phyloP scores from a whole-genome alignment of 2,113 vertebrate genomes.

The Malurus elegans region DNA sequence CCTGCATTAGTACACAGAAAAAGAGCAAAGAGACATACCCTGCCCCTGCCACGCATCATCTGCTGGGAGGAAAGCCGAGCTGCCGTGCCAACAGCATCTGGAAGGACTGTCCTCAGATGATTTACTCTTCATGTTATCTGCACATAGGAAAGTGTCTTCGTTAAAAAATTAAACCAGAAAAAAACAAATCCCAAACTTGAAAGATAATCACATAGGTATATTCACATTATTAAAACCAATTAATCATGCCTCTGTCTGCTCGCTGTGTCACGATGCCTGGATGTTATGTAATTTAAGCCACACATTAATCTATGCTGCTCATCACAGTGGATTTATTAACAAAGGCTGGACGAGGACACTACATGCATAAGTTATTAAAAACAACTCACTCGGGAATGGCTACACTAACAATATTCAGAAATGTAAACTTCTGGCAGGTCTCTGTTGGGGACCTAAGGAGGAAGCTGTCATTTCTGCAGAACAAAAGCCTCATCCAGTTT shows the following conservation, averaged over 20 bases:
- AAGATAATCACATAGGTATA: slow-evolving; percentile 4
- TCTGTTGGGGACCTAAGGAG: neutral
- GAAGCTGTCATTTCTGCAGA: neutral
- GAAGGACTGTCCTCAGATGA: slow-evolving; percentile 48
- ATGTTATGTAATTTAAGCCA: slow-evolving; percentile 22
- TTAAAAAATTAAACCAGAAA: neutral
- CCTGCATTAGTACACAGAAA: neutral
- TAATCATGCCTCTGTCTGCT: slow-evolving; percentile 10
- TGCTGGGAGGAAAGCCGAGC: neutral
- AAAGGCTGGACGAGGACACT: neutral
- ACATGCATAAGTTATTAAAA: neutral
- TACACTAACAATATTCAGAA: neutral
- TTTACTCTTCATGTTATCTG: slow-evolving; percentile 34
- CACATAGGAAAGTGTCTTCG: neutral
- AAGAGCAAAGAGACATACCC: neutral
- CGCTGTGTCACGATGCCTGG: neutral
- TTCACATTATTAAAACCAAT: slow-evolving; percentile 17
- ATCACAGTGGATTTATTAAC: neutral
- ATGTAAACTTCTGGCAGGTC: neutral
- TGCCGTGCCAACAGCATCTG: neutral
- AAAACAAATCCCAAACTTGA: neutral
- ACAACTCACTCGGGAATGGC: neutral
- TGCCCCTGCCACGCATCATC: slow-evolving; percentile 31
- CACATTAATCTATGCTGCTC: neutral
- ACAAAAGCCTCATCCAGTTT: neutral